Evolutionary conservation across 53 echinoderm and acorn worm species (phyloP).

Genomic region (Holothuria scabra): DNA sequence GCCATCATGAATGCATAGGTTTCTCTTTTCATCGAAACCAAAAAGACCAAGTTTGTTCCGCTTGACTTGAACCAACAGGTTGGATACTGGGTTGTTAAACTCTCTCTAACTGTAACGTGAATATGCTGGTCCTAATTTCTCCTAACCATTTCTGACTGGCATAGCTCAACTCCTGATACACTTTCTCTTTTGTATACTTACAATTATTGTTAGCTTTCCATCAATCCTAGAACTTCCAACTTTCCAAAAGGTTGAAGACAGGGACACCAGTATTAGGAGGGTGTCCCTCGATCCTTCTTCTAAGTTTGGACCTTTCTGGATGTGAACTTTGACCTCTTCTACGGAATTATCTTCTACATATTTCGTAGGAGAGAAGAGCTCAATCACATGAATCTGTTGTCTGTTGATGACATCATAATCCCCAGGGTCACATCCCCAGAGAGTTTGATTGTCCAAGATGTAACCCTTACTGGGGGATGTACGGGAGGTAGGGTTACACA

Average conservation of each 20-base stretch:
- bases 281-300: conserved; percentile 18
- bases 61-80: too few species aligned
- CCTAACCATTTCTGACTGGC: too few species aligned
- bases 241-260: conserved; percentile 3
- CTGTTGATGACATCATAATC: conserved; percentile 18
- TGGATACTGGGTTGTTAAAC: too few species aligned
- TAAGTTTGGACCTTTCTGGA: neutral
- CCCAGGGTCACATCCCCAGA: neutral
- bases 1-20: too few species aligned
- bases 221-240: neutral
- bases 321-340: neutral
- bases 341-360: neutral
- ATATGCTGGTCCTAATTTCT: too few species aligned
- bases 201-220: conserved; percentile 8
- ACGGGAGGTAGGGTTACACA: neutral
- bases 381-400: conserved; percentile 36
- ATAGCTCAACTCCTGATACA: too few species aligned
- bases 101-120: too few species aligned
- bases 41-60: too few species aligned
- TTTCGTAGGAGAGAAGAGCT: conserved; percentile 24
- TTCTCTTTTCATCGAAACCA: too few species aligned
- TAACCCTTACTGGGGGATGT: neutral
- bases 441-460: conserved; percentile 2
- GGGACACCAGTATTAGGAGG: conserved; percentile 21
- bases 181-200: neutral